A percentile compares a stretch with the other conserved stretches of the same genome.
phyloP scores from a whole-genome alignment of 2,113 vertebrate genomes.

The Ondatra zibethicus region DNA sequence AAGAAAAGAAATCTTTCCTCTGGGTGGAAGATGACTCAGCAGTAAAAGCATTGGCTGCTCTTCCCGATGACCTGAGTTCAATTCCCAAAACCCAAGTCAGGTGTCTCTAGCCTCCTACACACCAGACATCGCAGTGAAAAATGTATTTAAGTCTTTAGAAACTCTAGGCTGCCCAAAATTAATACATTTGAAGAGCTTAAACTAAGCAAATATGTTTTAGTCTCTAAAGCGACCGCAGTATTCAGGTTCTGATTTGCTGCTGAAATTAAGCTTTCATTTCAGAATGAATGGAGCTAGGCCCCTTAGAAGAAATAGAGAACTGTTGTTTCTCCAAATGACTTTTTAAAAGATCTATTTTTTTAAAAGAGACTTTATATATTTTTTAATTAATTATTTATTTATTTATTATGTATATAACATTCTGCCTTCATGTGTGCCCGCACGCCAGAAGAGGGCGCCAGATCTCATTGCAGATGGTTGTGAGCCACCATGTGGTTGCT shows the following conservation, averaged over 20 bases:
- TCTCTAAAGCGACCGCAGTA: neutral
- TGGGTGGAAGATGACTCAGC: neutral
- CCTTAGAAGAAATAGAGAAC: neutral
- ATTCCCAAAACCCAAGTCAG: neutral
- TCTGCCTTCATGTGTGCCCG: too few relatives aligned
- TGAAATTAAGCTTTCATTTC: neutral
- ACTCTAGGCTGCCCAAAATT: neutral
- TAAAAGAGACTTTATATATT: too few relatives aligned
- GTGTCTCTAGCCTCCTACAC: neutral
- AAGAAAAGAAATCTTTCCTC: neutral
- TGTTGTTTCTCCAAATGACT: neutral
- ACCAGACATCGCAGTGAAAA: neutral
- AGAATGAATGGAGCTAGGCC: neutral
- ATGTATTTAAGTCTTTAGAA: slow-evolving; percentile 23
- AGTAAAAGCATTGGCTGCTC: neutral
- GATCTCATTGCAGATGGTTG: too few relatives aligned
- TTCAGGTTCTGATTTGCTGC: neutral
- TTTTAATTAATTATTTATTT: too few relatives aligned
- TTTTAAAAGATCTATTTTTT: neutral
- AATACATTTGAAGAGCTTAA: neutral
- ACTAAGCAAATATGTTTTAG: neutral
- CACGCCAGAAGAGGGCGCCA: too few relatives aligned
- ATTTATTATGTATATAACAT: too few relatives aligned
- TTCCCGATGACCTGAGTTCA: neutral
- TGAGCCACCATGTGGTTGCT: too few relatives aligned